These are phyloP conservation scores for Myzus persicae DNA, from an alignment of 1,140 invertebrate species.

Conservation along the genomic window DNA sequence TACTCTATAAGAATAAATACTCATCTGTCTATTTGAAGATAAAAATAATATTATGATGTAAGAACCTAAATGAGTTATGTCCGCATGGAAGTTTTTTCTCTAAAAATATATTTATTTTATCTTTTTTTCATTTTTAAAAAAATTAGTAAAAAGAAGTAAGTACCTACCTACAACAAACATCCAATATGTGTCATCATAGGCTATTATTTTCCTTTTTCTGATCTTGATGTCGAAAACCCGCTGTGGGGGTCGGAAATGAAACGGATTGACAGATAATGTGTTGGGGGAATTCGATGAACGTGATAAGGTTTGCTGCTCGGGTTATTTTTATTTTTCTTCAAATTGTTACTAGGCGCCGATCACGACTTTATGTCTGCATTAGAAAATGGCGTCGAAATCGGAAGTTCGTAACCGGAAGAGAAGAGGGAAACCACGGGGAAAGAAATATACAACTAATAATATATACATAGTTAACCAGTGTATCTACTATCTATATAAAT, in stretches of 20 bases:
- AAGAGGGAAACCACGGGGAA: background rate
- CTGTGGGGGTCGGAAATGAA: constrained; percentile 43
- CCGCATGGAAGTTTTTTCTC: background rate
- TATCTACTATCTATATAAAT: background rate
- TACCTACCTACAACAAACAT: background rate
- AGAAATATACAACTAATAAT: background rate
- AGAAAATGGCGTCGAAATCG: constrained; percentile 27
- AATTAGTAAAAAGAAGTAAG: background rate
- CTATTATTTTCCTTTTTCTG: background rate
- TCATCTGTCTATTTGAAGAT: background rate
- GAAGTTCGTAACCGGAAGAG: background rate
- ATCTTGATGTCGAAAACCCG: background rate
- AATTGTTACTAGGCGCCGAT: background rate
- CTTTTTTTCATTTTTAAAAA: background rate
- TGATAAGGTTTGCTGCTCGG: constrained; percentile 25
- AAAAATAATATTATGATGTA: background rate
- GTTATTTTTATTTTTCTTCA: constrained; percentile 15
- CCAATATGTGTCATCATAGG: background rate
- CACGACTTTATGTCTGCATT: background rate
- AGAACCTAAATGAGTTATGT: background rate
- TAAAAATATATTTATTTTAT: background rate
- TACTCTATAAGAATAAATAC: too few relatives aligned
- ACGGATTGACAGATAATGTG: constrained; percentile 42
- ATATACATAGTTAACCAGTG: background rate
- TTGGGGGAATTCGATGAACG: constrained; percentile 15